phyloP scores from a whole-genome alignment of 2,113 vertebrate species.

The Cynoglossus semilaevis region DNA sequence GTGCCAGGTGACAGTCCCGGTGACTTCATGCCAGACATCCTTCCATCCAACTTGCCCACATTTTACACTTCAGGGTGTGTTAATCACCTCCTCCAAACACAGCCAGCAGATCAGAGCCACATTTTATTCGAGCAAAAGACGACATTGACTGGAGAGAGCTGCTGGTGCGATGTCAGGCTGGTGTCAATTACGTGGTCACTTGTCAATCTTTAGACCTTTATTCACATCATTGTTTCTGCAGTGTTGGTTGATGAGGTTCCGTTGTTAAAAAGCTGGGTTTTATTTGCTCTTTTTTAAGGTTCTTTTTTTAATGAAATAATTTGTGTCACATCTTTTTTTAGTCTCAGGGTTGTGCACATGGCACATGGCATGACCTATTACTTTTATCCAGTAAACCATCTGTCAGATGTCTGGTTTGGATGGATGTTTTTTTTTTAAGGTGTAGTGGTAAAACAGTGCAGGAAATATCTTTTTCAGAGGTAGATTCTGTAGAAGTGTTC shows the following conservation, averaged over 20 bases:
- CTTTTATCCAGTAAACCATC: constrained; percentile 39
- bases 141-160: constrained; percentile 46
- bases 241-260: constrained; percentile 35
- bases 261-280: constrained; percentile 46
- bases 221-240: constrained; percentile 16
- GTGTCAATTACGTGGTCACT: constrained; percentile 35
- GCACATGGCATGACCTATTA: constrained; percentile 30
- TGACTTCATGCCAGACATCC: constrained; percentile 62
- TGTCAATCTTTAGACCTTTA: constrained; percentile 32
- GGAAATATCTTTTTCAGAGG: no score
- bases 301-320: neutral
- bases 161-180: constrained; percentile 46
- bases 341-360: constrained; percentile 37
- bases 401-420: constrained; percentile 23
- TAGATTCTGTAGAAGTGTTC: neutral
- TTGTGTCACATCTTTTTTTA: constrained; percentile 49
- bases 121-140: constrained; percentile 44
- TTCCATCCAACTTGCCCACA: constrained; percentile 29
- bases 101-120: constrained; percentile 52
- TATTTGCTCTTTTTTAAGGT: constrained; percentile 39
- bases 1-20: constrained; percentile 57
- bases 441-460: neutral
- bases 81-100: constrained; percentile 50
- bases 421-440: constrained; percentile 14
- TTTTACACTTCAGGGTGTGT: constrained; percentile 52